Percentiles rank a stretch among this genome's conserved stretches.
phyloP scores from a whole-genome alignment of 2,113 vertebrate genomes.

The Solea solea region DNA sequence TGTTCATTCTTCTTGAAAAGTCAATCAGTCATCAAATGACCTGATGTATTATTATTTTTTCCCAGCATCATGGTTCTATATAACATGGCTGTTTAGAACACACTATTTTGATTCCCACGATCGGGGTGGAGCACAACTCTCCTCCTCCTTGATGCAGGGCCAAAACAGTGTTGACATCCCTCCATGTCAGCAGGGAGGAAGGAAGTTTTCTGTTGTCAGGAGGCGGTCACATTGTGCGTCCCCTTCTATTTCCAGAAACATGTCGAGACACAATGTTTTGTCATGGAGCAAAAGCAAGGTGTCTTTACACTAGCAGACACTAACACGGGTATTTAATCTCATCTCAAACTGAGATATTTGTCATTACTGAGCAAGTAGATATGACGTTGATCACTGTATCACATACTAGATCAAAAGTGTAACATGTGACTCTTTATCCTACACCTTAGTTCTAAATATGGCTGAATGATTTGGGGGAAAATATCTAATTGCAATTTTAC shows the following conservation, averaged over 20 bases:
- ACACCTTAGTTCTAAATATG: too few relatives aligned
- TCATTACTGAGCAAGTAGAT: too few relatives aligned
- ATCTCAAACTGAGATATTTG: neutral
- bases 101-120: conserved; percentile 50
- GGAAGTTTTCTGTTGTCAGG: conserved; percentile 69
- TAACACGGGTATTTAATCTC: neutral
- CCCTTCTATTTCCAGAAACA: conserved; percentile 50
- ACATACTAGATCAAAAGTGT: too few relatives aligned
- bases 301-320: conserved; percentile 12
- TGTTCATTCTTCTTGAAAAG: neutral
- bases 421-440: too few relatives aligned
- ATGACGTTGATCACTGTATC: too few relatives aligned
- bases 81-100: conserved; percentile 3
- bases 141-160: conserved; percentile 46
- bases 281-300: neutral
- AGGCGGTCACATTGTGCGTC: conserved; percentile 46
- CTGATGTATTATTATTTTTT: neutral
- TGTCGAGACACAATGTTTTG: conserved; percentile 23
- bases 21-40: neutral
- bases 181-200: conserved; percentile 54
- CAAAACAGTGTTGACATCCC: conserved; percentile 58
- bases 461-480: too few relatives aligned
- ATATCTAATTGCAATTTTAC: too few relatives aligned
- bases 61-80: neutral
- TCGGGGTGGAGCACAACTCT: conserved; percentile 45